These are phyloP conservation scores for Aphidius ervi DNA, from an alignment of 1,140 invertebrate species.

Conservation along the genomic window DNA sequence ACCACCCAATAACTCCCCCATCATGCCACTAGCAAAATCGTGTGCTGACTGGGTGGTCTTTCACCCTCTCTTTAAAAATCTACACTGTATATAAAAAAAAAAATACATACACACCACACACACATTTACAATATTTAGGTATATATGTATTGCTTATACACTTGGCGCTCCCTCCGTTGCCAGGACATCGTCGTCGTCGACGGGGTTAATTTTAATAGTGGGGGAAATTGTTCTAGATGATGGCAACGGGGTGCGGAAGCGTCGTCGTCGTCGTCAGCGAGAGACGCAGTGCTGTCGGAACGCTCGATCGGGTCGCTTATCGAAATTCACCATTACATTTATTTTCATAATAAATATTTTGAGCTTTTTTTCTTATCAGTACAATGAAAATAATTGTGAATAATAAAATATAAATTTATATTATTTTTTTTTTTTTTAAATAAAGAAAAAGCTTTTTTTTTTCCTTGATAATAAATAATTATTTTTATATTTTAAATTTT, in stretches of 20 bases:
- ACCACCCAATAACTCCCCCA: background rate
- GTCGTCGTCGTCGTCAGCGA: slow-evolving; percentile 35
- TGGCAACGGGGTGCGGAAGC: slow-evolving; percentile 42
- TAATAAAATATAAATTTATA: background rate
- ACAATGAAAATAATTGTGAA: slow-evolving; percentile 3
- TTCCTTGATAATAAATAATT: background rate
- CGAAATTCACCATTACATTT: slow-evolving; percentile 4
- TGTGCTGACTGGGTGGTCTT: background rate
- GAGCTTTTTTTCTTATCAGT: background rate
- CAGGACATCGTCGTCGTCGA: slow-evolving; percentile 20
- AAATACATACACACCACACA: background rate
- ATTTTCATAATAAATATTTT: background rate
- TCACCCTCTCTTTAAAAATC: no score
- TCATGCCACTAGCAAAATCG: slow-evolving; percentile 7
- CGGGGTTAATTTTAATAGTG: slow-evolving; percentile 23
- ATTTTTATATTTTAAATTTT: background rate
- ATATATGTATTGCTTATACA: background rate
- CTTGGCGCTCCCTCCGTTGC: slow-evolving; percentile 25
- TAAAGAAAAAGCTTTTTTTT: no score
- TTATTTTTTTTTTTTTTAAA: background rate
- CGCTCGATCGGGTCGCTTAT: slow-evolving; percentile 43
- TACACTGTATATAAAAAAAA: no score
- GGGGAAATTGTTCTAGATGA: slow-evolving; percentile 17
- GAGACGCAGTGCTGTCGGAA: slow-evolving; percentile 53
- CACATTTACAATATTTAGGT: no score